Evolutionary conservation across 2,797 vertebrate genomes (phyloP), one percentile per base, ranked within the genome.

Genomic region (Lophotriccus pileatus): DNA sequence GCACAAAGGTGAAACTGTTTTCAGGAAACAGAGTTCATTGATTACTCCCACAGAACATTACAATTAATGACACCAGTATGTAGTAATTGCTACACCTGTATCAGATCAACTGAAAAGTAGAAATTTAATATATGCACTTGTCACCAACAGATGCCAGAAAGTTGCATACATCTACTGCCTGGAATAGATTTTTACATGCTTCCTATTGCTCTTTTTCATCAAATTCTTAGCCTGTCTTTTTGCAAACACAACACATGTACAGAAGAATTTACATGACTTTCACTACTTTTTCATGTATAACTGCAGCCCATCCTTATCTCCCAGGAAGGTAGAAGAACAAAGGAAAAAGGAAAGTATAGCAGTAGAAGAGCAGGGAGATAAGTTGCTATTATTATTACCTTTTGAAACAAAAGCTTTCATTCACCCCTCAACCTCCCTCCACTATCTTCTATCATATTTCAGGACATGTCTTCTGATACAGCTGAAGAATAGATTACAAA

Each of bases 321-420:
- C 34, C 56, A 34, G 39, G 50, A n/a, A 80, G 37, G 15, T 68
- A 69, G 6, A 21, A 92, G 82, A 68, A 79, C 39, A 88, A 66
- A 84, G 10, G 13, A 63, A 89, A 90, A 89, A 64, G 63, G 41
- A 87, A 91, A 89, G 64, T 67, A 74, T 5, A 6, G 60, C 64
- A 79, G 64, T 17, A 85, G 72, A 87, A 95, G 87, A 87, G 36
- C 49, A 62, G 22, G 46, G 47, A 84, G 44, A 90, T 84, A 93
- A 95, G 90, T 96, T 93, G 75, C 89, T 94, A 90, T 95, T 93
- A 92, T 94, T 96, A 95, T 93, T 90, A 80, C 85, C 80, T 93
- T 96, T 89, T 72, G 88, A 96, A 96, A 95, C 91, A 94, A 96
- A 95, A 96, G 85, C 89, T 95, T 91, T 95, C 87, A 91, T 94